Percentiles rank a stretch among this genome's conserved stretches.
phyloP scores from a whole-genome alignment of 1,140 invertebrate genomes.

The Pararge aegeria region DNA sequence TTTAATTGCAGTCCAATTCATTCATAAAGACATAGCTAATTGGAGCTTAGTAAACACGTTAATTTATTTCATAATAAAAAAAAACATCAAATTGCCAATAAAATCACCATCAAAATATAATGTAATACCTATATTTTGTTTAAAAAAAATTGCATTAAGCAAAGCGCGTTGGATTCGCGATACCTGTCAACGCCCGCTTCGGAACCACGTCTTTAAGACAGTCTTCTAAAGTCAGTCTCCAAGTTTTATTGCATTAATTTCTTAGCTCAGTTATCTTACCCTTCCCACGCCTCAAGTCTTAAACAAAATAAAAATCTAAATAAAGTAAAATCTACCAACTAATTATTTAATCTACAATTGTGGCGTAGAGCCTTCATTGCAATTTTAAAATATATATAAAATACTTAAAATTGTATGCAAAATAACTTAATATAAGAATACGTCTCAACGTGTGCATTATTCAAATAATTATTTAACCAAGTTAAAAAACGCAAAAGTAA shows the following conservation, averaged over 20 bases:
- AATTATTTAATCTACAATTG: constrained; percentile 27
- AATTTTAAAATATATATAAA: constrained; percentile 44
- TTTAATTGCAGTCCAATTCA: constrained; percentile 15
- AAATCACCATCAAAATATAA: constrained; percentile 26
- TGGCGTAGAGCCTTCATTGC: constrained; percentile 21
- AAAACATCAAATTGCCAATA: constrained; percentile 12
- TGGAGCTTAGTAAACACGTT: too few species aligned
- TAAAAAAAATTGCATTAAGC: constrained; percentile 30
- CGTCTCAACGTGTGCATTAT: constrained; percentile 48
- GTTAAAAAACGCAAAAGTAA: constrained; percentile 68
- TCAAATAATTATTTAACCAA: constrained; percentile 51
- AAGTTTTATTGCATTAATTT: constrained; percentile 76
- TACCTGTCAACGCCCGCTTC: constrained; percentile 20
- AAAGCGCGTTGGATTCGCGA: constrained; percentile 18
- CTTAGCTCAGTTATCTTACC: constrained; percentile 49
- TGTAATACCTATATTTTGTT: constrained; percentile 37
- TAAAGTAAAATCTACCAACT: constrained; percentile 37
- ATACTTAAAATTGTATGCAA: constrained; percentile 56
- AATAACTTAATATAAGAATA: constrained; percentile 66
- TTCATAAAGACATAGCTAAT: constrained; percentile 2
- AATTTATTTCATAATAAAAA: not conserved
- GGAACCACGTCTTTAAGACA: constrained; percentile 64
- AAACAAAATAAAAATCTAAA: constrained; percentile 41
- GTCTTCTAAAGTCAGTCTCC: constrained; percentile 77
- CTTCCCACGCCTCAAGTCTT: constrained; percentile 30